Percentiles rank a stretch among this genome's conserved stretches.
Conservation (phyloP, 2,797 vertebrate genomes). For the Oryzias sinensis region DNA sequence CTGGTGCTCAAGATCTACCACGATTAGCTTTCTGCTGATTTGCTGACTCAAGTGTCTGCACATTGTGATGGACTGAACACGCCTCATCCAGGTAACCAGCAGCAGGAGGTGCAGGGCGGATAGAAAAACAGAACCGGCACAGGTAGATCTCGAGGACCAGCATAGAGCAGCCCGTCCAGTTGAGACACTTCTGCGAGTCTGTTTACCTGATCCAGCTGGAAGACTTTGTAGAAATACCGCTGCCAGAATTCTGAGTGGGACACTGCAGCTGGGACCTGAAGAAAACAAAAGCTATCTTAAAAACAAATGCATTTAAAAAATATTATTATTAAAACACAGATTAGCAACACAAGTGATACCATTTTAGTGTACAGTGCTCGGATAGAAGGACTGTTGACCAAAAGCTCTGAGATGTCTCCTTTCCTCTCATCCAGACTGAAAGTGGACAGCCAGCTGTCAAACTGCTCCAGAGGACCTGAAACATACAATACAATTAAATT, state of each 20-base stretch:
- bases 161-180: no score
- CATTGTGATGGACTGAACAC: no score
- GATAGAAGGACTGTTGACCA: slow-evolving; percentile 93
- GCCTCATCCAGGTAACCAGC: no score
- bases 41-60: no score
- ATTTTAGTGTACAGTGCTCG: slow-evolving; percentile 96
- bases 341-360: slow-evolving; percentile 69
- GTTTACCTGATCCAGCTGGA: slow-evolving; percentile 91
- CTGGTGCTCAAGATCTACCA: no score
- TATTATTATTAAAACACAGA: background rate
- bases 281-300: background rate
- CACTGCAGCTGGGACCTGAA: slow-evolving; percentile 90
- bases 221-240: slow-evolving; percentile 96
- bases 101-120: no score
- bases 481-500: slow-evolving; percentile 18
- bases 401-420: slow-evolving; percentile 88
- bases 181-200: background rate
- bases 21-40: no score
- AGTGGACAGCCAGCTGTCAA: slow-evolving; percentile 87
- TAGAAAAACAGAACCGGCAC: no score
- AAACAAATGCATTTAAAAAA: background rate
- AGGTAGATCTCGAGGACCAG: no score
- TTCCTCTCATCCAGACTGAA: slow-evolving; percentile 91
- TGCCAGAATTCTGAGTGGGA: slow-evolving; percentile 96
- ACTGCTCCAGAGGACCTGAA: slow-evolving; percentile 87